Evolutionary conservation across 2,797 vertebrate genomes (phyloP).

Genomic region (Acanthornis magna): DNA sequence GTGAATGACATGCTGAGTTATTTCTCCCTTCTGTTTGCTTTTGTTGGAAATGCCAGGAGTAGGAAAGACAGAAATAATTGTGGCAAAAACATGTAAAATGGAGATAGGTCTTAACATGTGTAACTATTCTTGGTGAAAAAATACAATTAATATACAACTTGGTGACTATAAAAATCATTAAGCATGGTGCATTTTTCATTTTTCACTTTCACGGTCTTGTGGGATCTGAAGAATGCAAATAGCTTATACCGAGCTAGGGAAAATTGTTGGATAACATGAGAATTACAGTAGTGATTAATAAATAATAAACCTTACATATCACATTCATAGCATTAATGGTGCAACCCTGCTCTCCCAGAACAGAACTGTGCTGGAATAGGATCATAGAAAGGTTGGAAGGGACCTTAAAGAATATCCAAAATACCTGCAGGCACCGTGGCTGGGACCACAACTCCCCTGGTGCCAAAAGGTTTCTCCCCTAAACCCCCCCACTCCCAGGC

Average conservation of each 20-base stretch:
- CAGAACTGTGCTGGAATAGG: neutral
- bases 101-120: neutral
- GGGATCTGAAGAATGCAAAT: neutral
- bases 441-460: too few species aligned
- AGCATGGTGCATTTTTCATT: neutral
- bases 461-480: neutral
- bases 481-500: too few species aligned
- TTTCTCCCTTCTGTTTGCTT: neutral
- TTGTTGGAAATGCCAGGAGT: neutral
- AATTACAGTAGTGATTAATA: neutral
- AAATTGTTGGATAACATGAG: neutral
- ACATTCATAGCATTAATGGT: neutral
- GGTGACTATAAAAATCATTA: neutral
- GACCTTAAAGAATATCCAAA: neutral
- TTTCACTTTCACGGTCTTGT: neutral
- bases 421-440: neutral
- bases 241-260: neutral
- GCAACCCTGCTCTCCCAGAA: neutral
- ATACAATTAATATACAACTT: neutral
- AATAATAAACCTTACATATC: neutral
- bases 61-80: neutral
- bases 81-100: neutral
- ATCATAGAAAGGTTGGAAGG: neutral
- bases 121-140: neutral
- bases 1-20: neutral